Evolutionary conservation across 1,140 invertebrate species (phyloP), one percentile per base, ranked within the genome.

Genomic region (Drosophila pseudoobscura): DNA sequence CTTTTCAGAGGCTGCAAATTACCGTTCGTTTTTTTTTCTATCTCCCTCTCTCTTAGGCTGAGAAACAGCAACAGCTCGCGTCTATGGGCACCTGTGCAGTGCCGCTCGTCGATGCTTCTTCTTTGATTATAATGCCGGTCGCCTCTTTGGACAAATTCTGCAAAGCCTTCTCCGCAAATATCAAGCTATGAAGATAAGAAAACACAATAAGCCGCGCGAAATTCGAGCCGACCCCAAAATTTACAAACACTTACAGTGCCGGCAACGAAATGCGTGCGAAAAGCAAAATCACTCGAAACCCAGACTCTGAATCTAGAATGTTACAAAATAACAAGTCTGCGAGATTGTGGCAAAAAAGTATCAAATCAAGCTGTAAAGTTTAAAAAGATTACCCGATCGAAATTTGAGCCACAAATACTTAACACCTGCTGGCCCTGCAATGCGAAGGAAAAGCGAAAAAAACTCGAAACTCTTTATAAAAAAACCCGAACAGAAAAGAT

Each of bases 1-100:
- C 92, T 91, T 80, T 94, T 93, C 35, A 95, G 93, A 56, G 94
- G 92, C 83, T 95, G 94, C n/a, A 93, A 91, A 54, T 95, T 35
- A 11, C 31, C 31, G 31, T 35, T 35, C 9, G 31, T 11, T 35
- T 11, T 11, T 13, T 39, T 2, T 20, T 45, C 4, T 11, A 17
- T 17, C 17, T 17, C 2, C 11, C 22, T 31, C 2, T 49, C 9
- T 15, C 39, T 5, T 7, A 15, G 3, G n/a, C 26, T 39, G 26
- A 35, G 17, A 13, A 15, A 39, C 15, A 75, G 13, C 15, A 53
- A 8, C 26, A 13, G 45, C 35, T 39, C 35, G 15, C 15, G 68
- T 69, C 65, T 8, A 55, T 35, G 0, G 64, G 17, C 35, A 9
- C 49, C 11, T 35, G 60, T 64, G 47, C 24, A 24, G 3, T 24